Evolutionary conservation across 2,113 vertebrate genomes (phyloP).

Genomic region (Rhinopomastus cyanomelas): DNA sequence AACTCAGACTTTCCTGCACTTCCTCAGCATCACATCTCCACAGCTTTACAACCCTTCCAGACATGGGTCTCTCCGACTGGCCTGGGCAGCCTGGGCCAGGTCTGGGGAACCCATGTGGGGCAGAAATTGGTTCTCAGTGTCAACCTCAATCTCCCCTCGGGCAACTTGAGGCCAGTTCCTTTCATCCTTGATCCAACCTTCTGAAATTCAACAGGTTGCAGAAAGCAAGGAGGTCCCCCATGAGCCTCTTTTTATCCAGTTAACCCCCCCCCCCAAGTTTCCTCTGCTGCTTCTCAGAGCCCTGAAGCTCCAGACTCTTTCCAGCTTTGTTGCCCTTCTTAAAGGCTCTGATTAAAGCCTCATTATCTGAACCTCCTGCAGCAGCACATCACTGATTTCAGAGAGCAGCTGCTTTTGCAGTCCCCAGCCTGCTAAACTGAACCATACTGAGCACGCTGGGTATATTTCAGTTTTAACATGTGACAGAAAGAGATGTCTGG

Average conservation of each 20-base stretch:
- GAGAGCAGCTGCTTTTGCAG: neutral
- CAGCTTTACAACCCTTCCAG: neutral
- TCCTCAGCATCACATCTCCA: neutral
- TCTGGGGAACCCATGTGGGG: neutral
- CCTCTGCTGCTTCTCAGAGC: too few species aligned
- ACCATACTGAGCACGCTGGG: fast-evolving
- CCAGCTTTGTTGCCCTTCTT: neutral
- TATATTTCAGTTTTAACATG: too few species aligned
- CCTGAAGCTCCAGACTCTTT: neutral
- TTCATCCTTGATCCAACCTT: too few species aligned
- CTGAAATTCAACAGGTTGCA: too few species aligned
- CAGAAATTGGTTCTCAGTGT: neutral
- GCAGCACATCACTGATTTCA: neutral
- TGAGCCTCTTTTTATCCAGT: too few species aligned
- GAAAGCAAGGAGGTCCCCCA: too few species aligned
- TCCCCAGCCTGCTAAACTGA: neutral
- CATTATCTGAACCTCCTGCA: too few species aligned
- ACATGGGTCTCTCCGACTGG: neutral
- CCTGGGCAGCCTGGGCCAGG: neutral
- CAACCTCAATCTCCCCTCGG: neutral
- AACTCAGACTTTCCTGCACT: neutral
- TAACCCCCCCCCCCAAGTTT: too few species aligned
- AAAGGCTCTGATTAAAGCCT: neutral
- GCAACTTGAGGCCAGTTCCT: too few species aligned
- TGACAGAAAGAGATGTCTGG: neutral